phyloP scores from a whole-genome alignment of 2,888 invertebrate genomes.

The Perizoma affinitatum region DNA sequence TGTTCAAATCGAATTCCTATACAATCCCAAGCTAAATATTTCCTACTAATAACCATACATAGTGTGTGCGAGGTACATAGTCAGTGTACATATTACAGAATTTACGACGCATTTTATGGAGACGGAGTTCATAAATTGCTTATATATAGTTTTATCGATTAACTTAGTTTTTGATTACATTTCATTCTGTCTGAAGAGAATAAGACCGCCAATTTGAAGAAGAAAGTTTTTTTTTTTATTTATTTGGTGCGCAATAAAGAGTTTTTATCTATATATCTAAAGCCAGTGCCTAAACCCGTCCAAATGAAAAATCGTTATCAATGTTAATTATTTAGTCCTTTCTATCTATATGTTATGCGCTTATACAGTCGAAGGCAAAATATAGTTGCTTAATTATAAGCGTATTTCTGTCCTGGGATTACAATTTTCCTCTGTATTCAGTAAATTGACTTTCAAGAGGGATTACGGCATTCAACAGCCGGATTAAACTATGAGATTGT shows the following conservation, averaged over 20 bases:
- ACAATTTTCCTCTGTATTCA: conserved; percentile 2
- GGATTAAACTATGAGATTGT: conserved; percentile 14
- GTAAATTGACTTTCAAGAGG: conserved; percentile 15
- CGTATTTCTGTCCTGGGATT: conserved; percentile 3
- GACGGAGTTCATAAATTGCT: conserved; percentile 28
- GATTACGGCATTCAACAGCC: conserved; percentile 15
- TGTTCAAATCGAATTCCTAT: too few relatives aligned
- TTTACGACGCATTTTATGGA: conserved; percentile 32
- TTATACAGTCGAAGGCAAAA: not conserved
- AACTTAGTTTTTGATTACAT: not conserved
- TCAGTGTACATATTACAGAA: conserved; percentile 15
- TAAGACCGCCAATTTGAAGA: too few relatives aligned
- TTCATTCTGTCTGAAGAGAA: too few relatives aligned
- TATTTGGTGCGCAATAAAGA: too few relatives aligned
- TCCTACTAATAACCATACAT: too few relatives aligned
- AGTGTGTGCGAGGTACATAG: not conserved
- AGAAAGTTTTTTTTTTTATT: too few relatives aligned
- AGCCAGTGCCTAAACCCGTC: too few relatives aligned
- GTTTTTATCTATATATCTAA: too few relatives aligned
- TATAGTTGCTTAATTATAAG: not conserved
- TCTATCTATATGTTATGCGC: not conserved
- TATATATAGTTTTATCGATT: conserved; percentile 25
- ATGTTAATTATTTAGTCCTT: too few relatives aligned
- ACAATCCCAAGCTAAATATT: too few relatives aligned
- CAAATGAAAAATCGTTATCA: too few relatives aligned